Evolutionary conservation across 2,113 vertebrate species (phyloP).

Genomic region (Dermatemys mawii): DNA sequence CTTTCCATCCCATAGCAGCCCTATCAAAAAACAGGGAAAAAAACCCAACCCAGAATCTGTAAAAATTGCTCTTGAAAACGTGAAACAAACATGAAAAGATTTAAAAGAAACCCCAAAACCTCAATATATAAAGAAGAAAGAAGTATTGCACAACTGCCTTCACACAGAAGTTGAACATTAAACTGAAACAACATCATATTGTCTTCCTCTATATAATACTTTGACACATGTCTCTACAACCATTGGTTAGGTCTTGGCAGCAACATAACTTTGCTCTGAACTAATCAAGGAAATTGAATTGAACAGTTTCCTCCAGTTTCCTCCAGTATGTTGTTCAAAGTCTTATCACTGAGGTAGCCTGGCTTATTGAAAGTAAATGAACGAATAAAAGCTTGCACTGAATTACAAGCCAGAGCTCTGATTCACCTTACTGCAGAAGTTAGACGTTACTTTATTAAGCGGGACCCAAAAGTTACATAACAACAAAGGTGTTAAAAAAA

Average conservation of each 20-base stretch:
- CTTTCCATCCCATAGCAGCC: neutral
- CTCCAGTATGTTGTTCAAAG: no score
- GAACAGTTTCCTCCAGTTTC: neutral
- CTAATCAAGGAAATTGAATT: slow-evolving; percentile 37
- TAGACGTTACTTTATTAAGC: neutral
- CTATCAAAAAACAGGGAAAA: neutral
- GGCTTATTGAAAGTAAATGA: slow-evolving; percentile 1
- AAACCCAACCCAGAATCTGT: neutral
- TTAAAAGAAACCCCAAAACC: neutral
- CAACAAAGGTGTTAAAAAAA: slow-evolving; percentile 33
- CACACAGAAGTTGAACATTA: neutral
- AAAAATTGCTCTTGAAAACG: neutral
- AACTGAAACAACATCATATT: neutral
- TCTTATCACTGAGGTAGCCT: neutral
- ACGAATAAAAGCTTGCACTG: neutral
- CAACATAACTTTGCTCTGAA: neutral
- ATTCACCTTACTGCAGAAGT: neutral
- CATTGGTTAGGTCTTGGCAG: neutral
- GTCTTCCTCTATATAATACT: neutral
- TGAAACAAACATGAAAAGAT: neutral
- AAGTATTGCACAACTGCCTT: neutral
- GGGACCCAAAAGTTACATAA: neutral
- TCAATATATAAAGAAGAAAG: neutral
- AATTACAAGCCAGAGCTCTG: neutral
- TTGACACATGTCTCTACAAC: rapidly evolving